phyloP scores from a whole-genome alignment of 1,140 invertebrate genomes.

The Meloidogyne hapla region DNA sequence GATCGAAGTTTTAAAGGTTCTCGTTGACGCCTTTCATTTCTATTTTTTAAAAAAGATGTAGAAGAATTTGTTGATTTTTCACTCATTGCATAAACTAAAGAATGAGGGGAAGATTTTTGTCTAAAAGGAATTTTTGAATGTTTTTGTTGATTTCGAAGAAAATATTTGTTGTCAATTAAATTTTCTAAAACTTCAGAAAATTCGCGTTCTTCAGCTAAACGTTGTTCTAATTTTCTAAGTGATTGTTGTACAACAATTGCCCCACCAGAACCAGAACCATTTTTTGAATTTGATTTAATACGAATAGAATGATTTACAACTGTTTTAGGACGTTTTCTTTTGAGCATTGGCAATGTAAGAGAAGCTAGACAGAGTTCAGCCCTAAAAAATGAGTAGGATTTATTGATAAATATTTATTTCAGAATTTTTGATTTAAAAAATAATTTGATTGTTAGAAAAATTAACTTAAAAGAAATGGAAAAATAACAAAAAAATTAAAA shows the following conservation, averaged over 20 bases:
- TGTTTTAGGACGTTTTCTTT: neutral
- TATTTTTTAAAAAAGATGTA: neutral
- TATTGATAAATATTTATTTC: neutral
- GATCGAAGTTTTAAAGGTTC: neutral
- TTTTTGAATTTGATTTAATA: neutral
- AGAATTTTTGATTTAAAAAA: too few relatives aligned
- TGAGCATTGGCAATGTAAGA: conserved; percentile 6
- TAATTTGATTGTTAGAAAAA: too few relatives aligned
- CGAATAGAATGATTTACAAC: neutral
- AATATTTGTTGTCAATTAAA: conserved; percentile 9
- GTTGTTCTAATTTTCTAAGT: conserved; percentile 15
- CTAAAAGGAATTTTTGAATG: neutral
- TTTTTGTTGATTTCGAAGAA: neutral
- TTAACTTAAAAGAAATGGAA: neutral
- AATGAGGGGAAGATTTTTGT: neutral
- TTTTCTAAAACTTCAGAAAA: conserved; percentile 18
- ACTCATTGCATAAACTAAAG: conserved; percentile 1
- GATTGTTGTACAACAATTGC: conserved; percentile 11
- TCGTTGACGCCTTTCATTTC: neutral
- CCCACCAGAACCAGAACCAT: neutral
- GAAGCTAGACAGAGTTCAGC: conserved; percentile 22
- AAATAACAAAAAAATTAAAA: conserved; percentile 1
- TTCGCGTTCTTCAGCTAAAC: conserved; percentile 5
- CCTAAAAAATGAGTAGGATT: neutral
- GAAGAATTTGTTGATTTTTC: neutral